These are phyloP conservation scores for Callospermophilus lateralis DNA, from an alignment of 2,113 vertebrate genomes.

Conservation along the genomic window DNA sequence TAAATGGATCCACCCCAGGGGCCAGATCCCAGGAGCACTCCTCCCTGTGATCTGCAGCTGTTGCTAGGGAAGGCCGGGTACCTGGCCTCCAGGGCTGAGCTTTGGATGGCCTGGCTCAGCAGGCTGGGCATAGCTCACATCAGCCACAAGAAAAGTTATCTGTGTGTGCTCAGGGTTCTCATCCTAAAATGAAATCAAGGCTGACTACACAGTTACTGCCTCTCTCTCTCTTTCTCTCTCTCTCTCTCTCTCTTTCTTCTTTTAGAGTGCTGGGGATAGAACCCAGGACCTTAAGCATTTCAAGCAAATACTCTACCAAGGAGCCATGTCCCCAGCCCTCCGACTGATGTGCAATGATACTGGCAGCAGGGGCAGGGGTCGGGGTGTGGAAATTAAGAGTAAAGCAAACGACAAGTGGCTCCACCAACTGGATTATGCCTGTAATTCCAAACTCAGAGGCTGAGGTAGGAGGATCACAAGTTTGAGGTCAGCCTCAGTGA, in stretches of 20 bases:
- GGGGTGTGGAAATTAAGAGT: background rate
- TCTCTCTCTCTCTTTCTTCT: too few species aligned
- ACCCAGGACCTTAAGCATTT: too few species aligned
- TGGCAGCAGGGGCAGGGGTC: background rate
- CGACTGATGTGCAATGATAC: background rate
- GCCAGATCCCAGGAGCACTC: background rate
- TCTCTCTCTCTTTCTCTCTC: too few species aligned
- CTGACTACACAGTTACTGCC: background rate
- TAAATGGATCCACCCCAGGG: conserved; percentile 17
- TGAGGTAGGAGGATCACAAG: background rate
- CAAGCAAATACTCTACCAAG: too few species aligned
- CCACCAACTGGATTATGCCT: too few species aligned
- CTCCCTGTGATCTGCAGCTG: background rate
- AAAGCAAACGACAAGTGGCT: background rate
- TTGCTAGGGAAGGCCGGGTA: conserved; percentile 55
- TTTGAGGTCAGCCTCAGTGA: background rate
- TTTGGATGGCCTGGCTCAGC: background rate
- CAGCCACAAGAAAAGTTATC: background rate
- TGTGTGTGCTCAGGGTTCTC: background rate
- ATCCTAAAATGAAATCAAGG: conserved; percentile 52
- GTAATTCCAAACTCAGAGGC: background rate
- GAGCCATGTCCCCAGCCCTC: background rate
- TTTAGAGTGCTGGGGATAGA: too few species aligned
- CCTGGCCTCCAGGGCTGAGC: background rate
- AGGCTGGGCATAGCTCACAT: background rate